phyloP scores from a whole-genome alignment of 2,797 vertebrate genomes.

The Sarcophilus harrisii region DNA sequence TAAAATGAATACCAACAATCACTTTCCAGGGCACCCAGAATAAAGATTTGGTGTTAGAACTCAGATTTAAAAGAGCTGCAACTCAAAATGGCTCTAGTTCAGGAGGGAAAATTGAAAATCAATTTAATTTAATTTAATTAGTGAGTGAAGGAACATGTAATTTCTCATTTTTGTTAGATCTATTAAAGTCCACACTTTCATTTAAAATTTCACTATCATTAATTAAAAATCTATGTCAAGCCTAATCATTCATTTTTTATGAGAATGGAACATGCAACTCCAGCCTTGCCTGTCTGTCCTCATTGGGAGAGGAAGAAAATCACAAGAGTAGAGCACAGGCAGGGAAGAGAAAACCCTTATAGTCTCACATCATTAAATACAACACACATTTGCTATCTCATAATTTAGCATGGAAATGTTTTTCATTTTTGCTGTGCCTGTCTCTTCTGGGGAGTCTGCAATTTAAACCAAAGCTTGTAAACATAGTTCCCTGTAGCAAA shows the following conservation, averaged over 20 bases:
- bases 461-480: neutral
- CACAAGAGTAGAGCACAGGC: neutral
- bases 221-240: constrained; percentile 1
- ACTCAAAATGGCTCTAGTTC: neutral
- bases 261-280: neutral
- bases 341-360: neutral
- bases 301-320: constrained; percentile 12
- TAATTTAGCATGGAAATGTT: neutral
- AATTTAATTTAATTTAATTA: neutral
- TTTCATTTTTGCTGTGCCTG: neutral
- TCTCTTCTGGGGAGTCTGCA: neutral
- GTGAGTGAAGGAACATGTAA: neutral
- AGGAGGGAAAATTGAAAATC: neutral
- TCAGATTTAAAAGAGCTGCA: neutral
- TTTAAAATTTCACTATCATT: neutral
- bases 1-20: neutral
- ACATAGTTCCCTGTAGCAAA: neutral
- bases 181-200: neutral
- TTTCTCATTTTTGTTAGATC: neutral
- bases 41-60: neutral
- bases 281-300: neutral
- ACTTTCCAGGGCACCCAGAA: neutral
- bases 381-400: neutral
- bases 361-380: neutral
- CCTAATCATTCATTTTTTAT: neutral